A percentile compares a stretch with the other conserved stretches of the same genome.
phyloP scores from a whole-genome alignment of 2,113 vertebrate genomes.

The Nycticorax nycticorax region DNA sequence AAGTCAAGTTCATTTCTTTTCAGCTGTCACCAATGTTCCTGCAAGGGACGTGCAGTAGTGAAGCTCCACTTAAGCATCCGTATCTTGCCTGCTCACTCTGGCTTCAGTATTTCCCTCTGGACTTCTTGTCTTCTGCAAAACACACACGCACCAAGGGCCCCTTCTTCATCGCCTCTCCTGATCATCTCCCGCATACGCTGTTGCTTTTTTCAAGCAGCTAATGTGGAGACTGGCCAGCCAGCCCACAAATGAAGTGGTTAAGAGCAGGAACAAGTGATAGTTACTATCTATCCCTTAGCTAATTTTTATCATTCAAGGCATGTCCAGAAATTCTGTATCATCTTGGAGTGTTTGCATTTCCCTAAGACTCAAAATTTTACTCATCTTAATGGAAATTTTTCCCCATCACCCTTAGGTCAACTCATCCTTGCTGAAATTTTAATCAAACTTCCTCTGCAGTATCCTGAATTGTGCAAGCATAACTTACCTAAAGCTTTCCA shows the following conservation, averaged over 20 bases:
- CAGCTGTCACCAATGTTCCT: background rate
- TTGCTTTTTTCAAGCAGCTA: background rate
- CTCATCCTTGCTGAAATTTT: background rate
- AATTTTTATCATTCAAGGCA: background rate
- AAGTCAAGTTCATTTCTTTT: conserved; percentile 66
- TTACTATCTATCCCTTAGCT: background rate
- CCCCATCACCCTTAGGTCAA: background rate
- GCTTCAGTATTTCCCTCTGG: background rate
- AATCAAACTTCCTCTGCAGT: background rate
- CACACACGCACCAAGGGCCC: background rate
- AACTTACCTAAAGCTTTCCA: background rate
- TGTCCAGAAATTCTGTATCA: background rate
- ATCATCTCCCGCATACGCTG: background rate
- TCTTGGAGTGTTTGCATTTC: background rate
- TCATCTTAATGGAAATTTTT: background rate
- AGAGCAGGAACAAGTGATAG: background rate
- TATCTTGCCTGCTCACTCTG: background rate
- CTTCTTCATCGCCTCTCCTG: background rate
- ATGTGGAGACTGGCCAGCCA: background rate
- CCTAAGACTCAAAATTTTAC: background rate
- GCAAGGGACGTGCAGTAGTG: background rate
- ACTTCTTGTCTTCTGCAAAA: background rate
- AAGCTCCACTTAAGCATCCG: background rate
- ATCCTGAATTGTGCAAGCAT: background rate
- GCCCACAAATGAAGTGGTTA: background rate